phyloP scores from a whole-genome alignment of 2,888 invertebrate genomes.

The Drosophila quinaria region DNA sequence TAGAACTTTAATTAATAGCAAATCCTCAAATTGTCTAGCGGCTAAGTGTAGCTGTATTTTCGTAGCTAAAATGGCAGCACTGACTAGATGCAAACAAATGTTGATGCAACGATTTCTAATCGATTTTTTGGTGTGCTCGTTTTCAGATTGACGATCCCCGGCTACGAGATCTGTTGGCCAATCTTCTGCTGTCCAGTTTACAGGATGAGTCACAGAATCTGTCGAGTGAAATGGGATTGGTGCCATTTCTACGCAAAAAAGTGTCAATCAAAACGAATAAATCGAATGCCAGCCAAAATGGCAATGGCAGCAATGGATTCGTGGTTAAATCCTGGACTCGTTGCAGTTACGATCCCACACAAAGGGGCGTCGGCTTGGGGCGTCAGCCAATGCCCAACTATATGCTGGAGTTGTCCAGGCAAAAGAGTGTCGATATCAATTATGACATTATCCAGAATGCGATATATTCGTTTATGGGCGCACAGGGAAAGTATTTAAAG shows the following conservation, averaged over 20 bases:
- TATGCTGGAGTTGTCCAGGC: conserved; percentile 10
- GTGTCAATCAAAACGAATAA: neutral
- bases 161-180: conserved; percentile 33
- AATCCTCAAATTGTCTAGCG: too few species aligned
- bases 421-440: conserved; percentile 22
- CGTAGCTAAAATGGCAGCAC: too few species aligned
- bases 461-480: conserved; percentile 95
- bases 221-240: neutral
- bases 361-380: conserved; percentile 10
- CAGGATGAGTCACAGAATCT: conserved; percentile 17
- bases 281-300: conserved; percentile 1
- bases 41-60: too few species aligned
- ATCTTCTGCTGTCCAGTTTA: conserved; percentile 35
- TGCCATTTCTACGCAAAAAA: conserved; percentile 5
- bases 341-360: conserved; percentile 41
- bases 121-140: neutral
- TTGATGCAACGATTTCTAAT: neutral
- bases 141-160: conserved; percentile 24
- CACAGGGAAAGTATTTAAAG: conserved; percentile 91
- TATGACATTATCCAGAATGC: conserved; percentile 90
- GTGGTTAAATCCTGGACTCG: neutral
- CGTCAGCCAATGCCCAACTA: conserved; percentile 23
- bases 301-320: conserved; percentile 9
- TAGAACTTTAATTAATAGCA: too few species aligned
- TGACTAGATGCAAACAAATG: too few species aligned